A percentile compares a stretch with the other conserved stretches of the same genome.
These are phyloP conservation scores for Chloebia gouldiae DNA, from an alignment of 2,113 vertebrate species.

Conservation along the genomic window DNA sequence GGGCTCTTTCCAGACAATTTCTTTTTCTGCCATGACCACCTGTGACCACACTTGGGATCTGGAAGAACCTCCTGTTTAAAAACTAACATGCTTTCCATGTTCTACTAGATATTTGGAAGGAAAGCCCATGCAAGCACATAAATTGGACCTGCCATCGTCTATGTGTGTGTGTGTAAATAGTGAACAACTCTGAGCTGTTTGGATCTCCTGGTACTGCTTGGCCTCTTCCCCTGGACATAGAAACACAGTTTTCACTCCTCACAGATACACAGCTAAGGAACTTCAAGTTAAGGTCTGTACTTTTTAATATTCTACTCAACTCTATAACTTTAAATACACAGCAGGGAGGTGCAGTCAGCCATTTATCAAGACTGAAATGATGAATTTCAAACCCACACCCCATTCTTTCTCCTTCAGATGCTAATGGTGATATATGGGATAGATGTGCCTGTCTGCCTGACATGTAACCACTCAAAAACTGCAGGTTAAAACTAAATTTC, in stretches of 20 bases:
- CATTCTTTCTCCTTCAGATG: neutral
- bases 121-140: neutral
- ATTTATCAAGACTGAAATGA: neutral
- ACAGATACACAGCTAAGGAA: neutral
- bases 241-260: neutral
- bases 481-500: neutral
- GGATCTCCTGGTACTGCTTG: neutral
- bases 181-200: neutral
- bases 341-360: neutral
- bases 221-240: neutral
- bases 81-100: neutral
- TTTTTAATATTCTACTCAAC: neutral
- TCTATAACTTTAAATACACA: neutral
- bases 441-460: neutral
- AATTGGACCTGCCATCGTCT: fast-evolving
- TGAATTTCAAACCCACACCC: neutral
- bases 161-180: fast-evolving
- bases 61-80: neutral
- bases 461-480: neutral
- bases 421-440: neutral
- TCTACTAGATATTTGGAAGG: neutral
- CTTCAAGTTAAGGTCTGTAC: neutral
- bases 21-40: neutral
- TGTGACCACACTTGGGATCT: neutral
- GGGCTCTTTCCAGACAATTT: neutral